These are phyloP conservation scores for Uromys caudimaculatus DNA, from an alignment of 2,797 vertebrate species.

Conservation along the genomic window DNA sequence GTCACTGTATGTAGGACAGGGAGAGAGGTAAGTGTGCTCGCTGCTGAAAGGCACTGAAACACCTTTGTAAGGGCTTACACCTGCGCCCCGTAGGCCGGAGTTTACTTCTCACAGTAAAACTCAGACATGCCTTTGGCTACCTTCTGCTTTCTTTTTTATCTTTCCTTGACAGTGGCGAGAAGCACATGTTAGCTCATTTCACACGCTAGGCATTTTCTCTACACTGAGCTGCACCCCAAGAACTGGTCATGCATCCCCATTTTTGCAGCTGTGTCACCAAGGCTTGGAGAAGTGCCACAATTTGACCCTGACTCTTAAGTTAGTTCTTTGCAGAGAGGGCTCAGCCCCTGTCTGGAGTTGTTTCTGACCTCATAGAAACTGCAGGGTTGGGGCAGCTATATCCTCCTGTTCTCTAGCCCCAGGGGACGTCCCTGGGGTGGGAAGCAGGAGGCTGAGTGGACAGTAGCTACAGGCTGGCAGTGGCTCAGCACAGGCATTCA, in stretches of 20 bases:
- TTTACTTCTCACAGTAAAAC: conserved; percentile 3
- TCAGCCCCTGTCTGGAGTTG: background rate
- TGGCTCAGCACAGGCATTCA: background rate
- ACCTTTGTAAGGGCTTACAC: background rate
- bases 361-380: background rate
- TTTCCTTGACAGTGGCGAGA: background rate
- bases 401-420: background rate
- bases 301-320: background rate
- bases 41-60: background rate
- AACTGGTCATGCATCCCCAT: background rate
- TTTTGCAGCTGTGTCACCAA: background rate
- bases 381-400: background rate
- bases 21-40: background rate
- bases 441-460: background rate
- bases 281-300: background rate
- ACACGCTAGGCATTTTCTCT: too few species aligned
- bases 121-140: background rate
- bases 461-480: background rate
- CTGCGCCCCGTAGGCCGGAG: background rate
- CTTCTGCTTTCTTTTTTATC: background rate
- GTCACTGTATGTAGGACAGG: background rate
- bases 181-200: background rate
- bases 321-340: background rate
- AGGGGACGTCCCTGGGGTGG: background rate
- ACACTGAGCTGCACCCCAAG: background rate